Percentiles rank a stretch among this genome's conserved stretches.
Evolutionary conservation across 2,113 vertebrate species (phyloP).

Genomic region (Carollia perspicillata): DNA sequence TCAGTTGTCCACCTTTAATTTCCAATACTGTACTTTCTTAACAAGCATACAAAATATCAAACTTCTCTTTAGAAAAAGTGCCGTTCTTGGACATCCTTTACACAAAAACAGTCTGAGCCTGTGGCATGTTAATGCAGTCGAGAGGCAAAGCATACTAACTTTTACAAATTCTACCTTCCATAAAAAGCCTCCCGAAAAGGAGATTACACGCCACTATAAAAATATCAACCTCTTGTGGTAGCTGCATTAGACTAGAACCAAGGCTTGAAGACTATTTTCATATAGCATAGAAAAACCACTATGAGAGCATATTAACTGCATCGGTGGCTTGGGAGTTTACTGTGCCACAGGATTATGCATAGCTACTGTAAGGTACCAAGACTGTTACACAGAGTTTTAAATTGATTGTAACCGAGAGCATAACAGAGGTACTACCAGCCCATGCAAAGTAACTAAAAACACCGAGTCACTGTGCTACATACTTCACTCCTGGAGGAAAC

Average conservation of each 20-base stretch:
- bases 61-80: constrained; percentile 92
- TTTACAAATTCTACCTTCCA: constrained; percentile 81
- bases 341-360: constrained; percentile 70
- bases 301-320: constrained; percentile 66
- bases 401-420: constrained; percentile 69
- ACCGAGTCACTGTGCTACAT: constrained; percentile 76
- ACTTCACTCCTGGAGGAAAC: constrained; percentile 70
- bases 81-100: constrained; percentile 87
- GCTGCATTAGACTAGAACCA: constrained; percentile 80
- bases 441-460: constrained; percentile 63
- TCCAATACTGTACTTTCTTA: constrained; percentile 90
- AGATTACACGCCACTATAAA: constrained; percentile 81
- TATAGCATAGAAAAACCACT: constrained; percentile 75
- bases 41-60: constrained; percentile 90
- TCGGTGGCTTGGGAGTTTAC: constrained; percentile 68
- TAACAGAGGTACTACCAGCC: constrained; percentile 73
- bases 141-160: constrained; percentile 83
- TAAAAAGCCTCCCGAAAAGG: constrained; percentile 81
- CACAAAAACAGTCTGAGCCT: constrained; percentile 85
- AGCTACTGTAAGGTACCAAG: constrained; percentile 54
- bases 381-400: constrained; percentile 56
- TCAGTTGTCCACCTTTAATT: constrained; percentile 90
- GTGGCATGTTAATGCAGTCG: constrained; percentile 81
- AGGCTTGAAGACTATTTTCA: constrained; percentile 80
- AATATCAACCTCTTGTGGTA: constrained; percentile 80